These are phyloP conservation scores for Carettochelys insculpta DNA, from an alignment of 2,113 vertebrate species.

Conservation along the genomic window DNA sequence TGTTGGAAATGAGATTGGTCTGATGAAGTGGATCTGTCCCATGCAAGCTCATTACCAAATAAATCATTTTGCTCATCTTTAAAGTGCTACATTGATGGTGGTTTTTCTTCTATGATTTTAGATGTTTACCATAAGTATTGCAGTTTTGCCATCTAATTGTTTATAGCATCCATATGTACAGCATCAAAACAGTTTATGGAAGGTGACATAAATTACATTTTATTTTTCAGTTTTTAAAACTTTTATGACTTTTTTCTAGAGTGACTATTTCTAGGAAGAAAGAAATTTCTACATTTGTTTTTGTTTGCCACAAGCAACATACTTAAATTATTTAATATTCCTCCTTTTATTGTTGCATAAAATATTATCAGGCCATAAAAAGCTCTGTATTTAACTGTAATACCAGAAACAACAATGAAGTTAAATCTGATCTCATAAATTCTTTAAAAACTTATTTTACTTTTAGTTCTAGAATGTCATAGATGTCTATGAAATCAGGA, in stretches of 20 bases:
- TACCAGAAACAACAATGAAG: background rate
- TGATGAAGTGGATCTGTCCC: too few species aligned
- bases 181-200: background rate
- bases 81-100: too few species aligned
- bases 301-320: background rate
- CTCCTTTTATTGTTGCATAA: background rate
- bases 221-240: background rate
- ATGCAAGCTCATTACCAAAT: too few species aligned
- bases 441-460: background rate
- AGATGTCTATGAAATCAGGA: too few species aligned
- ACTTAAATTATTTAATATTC: background rate
- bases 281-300: background rate
- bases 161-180: background rate
- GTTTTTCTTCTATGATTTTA: too few species aligned
- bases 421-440: background rate
- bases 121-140: background rate
- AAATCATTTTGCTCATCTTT: too few species aligned
- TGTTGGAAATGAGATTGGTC: too few species aligned
- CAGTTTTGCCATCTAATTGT: background rate
- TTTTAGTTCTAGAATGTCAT: background rate
- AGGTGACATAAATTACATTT: background rate
- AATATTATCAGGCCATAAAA: background rate
- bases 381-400: background rate
- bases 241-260: background rate
- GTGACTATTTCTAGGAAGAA: background rate